These are phyloP conservation scores for Callospermophilus lateralis DNA, from an alignment of 2,113 vertebrate genomes.

Conservation along the genomic window DNA sequence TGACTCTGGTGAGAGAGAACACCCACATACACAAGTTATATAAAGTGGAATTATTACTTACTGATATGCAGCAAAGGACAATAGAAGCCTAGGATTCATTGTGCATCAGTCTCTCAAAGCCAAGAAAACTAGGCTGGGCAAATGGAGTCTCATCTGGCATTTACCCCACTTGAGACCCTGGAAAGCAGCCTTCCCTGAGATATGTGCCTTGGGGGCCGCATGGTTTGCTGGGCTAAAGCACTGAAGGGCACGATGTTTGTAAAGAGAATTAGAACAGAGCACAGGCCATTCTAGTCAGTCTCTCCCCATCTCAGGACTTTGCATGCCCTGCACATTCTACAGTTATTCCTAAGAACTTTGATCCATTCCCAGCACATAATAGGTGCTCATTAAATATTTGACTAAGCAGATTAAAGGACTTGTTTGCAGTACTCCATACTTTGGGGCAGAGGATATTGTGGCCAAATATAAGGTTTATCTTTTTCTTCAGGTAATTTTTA, in stretches of 20 bases:
- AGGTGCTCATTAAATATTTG: background rate
- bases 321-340: background rate
- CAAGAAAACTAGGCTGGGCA: background rate
- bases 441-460: background rate
- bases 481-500: background rate
- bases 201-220: no score
- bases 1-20: background rate
- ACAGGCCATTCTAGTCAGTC: no score
- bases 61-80: background rate
- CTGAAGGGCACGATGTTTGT: background rate
- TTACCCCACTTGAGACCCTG: background rate
- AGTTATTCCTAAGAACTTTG: background rate
- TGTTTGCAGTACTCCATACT: background rate
- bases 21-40: background rate
- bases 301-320: no score
- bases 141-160: background rate
- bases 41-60: background rate
- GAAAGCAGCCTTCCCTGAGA: background rate
- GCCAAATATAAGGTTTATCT: background rate
- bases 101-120: background rate
- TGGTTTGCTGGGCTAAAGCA: background rate
- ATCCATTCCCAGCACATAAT: background rate
- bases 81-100: background rate
- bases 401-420: background rate
- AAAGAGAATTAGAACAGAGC: background rate